Evolutionary conservation across 2,797 vertebrate species (phyloP), one percentile per base, ranked within the genome.

Genomic region (Oophaga sylvatica): DNA sequence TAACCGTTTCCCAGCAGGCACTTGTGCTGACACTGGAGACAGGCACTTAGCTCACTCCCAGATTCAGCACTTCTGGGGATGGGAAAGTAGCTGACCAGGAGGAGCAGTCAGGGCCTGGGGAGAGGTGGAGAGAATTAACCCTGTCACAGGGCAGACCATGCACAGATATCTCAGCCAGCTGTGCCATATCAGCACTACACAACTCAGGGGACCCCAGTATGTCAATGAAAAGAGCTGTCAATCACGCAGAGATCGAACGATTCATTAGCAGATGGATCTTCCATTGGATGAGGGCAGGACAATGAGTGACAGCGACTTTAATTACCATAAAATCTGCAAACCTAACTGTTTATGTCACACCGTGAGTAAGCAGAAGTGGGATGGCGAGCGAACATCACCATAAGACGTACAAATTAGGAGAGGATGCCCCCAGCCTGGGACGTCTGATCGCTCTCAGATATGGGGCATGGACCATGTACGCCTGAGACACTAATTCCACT

Each of bases 41-140:
- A 89, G 83, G 87, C 84, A 89, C 87, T 89, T 86, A 89, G 84
- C 87, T 89, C 87, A 79, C 84, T 89, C 79, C 87, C 63, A 85
- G 84, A 89, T 89, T 89, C 87, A 89, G 87, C 87, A 89, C 87
- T 86, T 67, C 63, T 77, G 83, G 68, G 84, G 84, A 89, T 86
- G 87, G 70, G 26, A 85, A 86, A 89, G 80, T 89, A 89, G 87
- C 84, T 89, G 84, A 86, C 83, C 83, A 77, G 79, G 83, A 81
- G 71, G 48, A 57, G 87, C 62, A 60, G 71, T 20, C 68, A 31
- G 31, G 80, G 60, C 79, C 63, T 31, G 79, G 45, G 59, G 77
- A 84, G 75, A 84, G 77, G 17, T 53, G 77, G 77, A 56, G 85
- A 60, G 57, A 56, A 76, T 89, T 86, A 89, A 86, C 84, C 80